A percentile compares a stretch with the other conserved stretches of the same genome.
These are phyloP conservation scores for Quadroppia sp. DNA, from an alignment of 2,888 invertebrate genomes.

Conservation along the genomic window DNA sequence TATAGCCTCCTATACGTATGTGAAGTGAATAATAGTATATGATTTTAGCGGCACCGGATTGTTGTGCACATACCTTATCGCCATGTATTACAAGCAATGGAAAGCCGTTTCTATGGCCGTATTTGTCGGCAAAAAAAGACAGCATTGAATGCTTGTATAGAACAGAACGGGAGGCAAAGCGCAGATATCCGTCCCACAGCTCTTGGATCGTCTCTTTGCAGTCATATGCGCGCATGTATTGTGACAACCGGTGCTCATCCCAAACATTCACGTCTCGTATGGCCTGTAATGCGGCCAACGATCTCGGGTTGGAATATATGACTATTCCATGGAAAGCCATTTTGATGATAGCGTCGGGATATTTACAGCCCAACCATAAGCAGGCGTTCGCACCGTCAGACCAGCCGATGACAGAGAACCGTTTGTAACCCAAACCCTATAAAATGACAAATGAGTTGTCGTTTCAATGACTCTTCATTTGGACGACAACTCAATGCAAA, in stretches of 20 bases:
- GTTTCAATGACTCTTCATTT: too few relatives aligned
- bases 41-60: too few relatives aligned
- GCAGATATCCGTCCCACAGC: not conserved
- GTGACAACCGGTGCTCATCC: not conserved
- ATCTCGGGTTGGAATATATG: not conserved
- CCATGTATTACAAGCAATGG: slow-evolving; percentile 8
- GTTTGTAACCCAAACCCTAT: not conserved
- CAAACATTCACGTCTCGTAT: not conserved
- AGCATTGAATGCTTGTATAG: too few relatives aligned
- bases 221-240: not conserved
- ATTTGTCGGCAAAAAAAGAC: too few relatives aligned
- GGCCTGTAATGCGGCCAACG: not conserved
- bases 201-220: not conserved
- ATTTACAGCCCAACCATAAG: slow-evolving; percentile 51
- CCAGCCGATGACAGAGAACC: slow-evolving; percentile 52
- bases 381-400: slow-evolving; percentile 54
- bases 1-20: not conserved
- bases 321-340: not conserved
- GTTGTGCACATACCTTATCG: not conserved
- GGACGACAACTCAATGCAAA: too few relatives aligned
- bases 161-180: too few relatives aligned
- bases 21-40: too few relatives aligned
- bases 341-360: slow-evolving; percentile 44
- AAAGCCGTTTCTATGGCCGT: not conserved
- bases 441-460: too few relatives aligned